Base-by-base conservation (phyloP, 1,140 invertebrate genomes). In the Atta colombica region DNA sequence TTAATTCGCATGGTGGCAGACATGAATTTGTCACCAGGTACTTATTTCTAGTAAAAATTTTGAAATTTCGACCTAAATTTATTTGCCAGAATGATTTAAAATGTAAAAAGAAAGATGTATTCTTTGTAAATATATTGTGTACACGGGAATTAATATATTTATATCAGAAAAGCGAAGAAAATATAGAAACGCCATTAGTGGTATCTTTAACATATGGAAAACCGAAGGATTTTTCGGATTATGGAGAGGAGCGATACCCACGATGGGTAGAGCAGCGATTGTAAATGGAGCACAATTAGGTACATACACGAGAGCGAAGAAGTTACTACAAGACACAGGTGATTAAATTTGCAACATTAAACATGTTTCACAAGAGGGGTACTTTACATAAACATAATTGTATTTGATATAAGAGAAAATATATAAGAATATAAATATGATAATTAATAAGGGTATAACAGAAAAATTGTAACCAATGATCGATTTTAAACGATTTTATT, bases 241-340 rank as follows among this genome's bases (percentile, higher is more conserved):
- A 25, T 98, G 97, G 97, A 95, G 97, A 90, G 97, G 97, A 92
- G 94, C 95, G 81, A 71, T 94, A 25, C 94, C 95, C n/a, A 95
- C 95, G 2, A 95, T 95, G 91, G 90, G 93, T 2, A 88, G 94
- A 86, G 93, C 92, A 25, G 97, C 97, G 95, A 97, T 98, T 0
- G 97, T 97, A 3, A 98, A 98, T 94, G 97, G 97, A 55, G 96
- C 97, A 39, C 97, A 98, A 90, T 93, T 98, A 66, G 97, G 97
- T 25, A 97, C 97, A 2, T 98, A 98, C 92, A 97, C 97, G 8
- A 97, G 97, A 94, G 96, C 97, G 2, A 98, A 98, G 93, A 95
- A 97, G 90, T 72, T 95, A n/a, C 92, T 96, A 7, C 63, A 96
- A 75, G 88, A 92, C 49, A 96, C 95, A 84, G 94, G 96, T 96